Conservation (phyloP, 2,113 vertebrate species). For the Psilopsiagon aymara region DNA sequence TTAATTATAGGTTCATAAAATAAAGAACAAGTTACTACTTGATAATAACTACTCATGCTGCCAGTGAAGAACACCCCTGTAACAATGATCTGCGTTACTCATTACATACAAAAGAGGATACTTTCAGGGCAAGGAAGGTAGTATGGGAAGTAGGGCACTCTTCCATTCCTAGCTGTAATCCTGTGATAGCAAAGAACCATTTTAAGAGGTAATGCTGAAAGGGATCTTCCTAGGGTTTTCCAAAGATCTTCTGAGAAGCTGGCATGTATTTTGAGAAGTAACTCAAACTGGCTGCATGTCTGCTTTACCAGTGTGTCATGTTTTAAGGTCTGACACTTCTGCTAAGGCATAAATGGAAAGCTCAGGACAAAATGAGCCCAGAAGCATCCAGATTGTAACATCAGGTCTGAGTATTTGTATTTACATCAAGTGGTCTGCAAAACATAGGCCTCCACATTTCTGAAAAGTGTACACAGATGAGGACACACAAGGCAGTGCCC, state of each 20-base stretch:
- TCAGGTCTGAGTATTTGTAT: not conserved
- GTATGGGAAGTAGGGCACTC: constrained; percentile 48
- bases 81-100: not conserved
- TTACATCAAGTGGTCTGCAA: not conserved
- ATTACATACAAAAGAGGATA: not conserved
- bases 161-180: not conserved
- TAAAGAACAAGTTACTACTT: not conserved
- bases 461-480: not conserved
- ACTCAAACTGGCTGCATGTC: not conserved
- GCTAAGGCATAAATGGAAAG: not conserved
- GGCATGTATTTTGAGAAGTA: not conserved
- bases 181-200: constrained; percentile 11
- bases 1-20: not conserved
- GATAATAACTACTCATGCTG: not conserved
- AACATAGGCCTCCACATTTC: not conserved
- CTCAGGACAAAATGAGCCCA: not conserved
- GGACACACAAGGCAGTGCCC: not conserved
- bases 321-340: not conserved
- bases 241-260: not conserved
- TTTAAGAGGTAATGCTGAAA: not conserved
- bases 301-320: not conserved
- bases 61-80: not conserved
- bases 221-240: not conserved
- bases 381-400: not conserved
- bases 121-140: constrained; percentile 72